phyloP scores from a whole-genome alignment of 2,113 vertebrate genomes.

The Anarrhichthys ocellatus region DNA sequence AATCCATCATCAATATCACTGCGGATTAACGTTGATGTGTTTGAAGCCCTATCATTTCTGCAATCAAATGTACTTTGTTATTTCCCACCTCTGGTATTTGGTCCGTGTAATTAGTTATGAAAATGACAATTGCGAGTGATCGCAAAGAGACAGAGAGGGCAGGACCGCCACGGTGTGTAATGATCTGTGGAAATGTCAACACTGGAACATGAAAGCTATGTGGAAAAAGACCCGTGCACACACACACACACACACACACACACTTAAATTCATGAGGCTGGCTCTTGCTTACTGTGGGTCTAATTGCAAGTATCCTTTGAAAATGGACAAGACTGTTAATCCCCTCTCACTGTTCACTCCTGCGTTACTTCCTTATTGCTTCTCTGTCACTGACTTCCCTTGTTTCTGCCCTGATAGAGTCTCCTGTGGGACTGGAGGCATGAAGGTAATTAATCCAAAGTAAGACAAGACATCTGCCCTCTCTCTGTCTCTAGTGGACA shows the following conservation, averaged over 20 bases:
- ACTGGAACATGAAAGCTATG: not conserved
- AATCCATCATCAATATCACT: not conserved
- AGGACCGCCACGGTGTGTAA: not conserved
- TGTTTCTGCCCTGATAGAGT: not conserved
- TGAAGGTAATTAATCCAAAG: conserved; percentile 36
- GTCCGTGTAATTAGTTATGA: conserved; percentile 27
- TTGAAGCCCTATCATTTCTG: not conserved
- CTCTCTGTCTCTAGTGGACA: not conserved
- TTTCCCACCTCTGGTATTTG: conserved; percentile 24
- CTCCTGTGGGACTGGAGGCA: not conserved
- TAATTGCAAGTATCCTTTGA: conserved; percentile 21
- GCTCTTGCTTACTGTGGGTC: not conserved
- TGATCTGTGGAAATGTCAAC: conserved; percentile 54
- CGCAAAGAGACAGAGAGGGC: not conserved
- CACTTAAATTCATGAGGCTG: not conserved
- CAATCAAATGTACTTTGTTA: not conserved
- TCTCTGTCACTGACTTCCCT: not conserved
- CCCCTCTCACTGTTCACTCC: not conserved
- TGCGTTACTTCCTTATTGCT: conserved; percentile 16
- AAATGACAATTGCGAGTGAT: not conserved
- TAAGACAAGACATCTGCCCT: not conserved
- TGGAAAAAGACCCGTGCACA: not conserved
- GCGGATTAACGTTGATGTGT: not conserved
- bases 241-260: not conserved
- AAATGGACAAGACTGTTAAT: not conserved